These are phyloP conservation scores for Plutella xylostella DNA, from an alignment of 2,888 invertebrate species.

Conservation along the genomic window DNA sequence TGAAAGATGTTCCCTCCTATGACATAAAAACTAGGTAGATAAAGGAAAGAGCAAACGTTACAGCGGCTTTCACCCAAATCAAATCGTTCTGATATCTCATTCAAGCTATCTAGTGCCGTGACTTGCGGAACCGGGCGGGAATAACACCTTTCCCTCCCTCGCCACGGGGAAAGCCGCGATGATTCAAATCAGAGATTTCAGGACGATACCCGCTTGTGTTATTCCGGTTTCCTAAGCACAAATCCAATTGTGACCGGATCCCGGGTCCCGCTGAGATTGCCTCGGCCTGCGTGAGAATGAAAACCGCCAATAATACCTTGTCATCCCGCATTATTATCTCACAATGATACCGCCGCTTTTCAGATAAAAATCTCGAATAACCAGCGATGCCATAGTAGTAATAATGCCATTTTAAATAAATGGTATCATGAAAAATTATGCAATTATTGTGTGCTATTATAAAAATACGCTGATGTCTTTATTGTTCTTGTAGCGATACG, in stretches of 20 bases:
- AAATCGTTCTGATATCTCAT: conserved; percentile 23
- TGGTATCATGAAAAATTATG: conserved; percentile 44
- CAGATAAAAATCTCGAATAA: conserved; percentile 61
- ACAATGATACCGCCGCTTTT: conserved; percentile 65
- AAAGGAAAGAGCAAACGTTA: background rate
- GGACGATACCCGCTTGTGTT: conserved; percentile 66
- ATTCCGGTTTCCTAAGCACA: conserved; percentile 68
- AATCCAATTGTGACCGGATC: conserved; percentile 65
- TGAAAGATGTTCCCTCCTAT: no score
- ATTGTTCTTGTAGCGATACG: conserved; percentile 34
- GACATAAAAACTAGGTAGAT: background rate
- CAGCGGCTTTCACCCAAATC: conserved; percentile 2
- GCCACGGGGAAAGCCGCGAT: conserved; percentile 52
- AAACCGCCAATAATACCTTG: conserved; percentile 66
- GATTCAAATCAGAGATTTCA: conserved; percentile 67
- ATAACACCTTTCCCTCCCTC: conserved; percentile 38
- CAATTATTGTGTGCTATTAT: conserved; percentile 45
- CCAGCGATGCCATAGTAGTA: conserved; percentile 31
- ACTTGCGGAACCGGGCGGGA: conserved; percentile 34
- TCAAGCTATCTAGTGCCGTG: conserved; percentile 26
- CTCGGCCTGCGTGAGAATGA: conserved; percentile 41
- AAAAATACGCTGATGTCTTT: conserved; percentile 57
- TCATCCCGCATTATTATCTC: conserved; percentile 68
- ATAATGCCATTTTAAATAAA: conserved; percentile 52
- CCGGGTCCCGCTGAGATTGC: conserved; percentile 53